Evolutionary conservation across 2,113 vertebrate genomes (phyloP).

Genomic region (Bambusicola thoracicus): DNA sequence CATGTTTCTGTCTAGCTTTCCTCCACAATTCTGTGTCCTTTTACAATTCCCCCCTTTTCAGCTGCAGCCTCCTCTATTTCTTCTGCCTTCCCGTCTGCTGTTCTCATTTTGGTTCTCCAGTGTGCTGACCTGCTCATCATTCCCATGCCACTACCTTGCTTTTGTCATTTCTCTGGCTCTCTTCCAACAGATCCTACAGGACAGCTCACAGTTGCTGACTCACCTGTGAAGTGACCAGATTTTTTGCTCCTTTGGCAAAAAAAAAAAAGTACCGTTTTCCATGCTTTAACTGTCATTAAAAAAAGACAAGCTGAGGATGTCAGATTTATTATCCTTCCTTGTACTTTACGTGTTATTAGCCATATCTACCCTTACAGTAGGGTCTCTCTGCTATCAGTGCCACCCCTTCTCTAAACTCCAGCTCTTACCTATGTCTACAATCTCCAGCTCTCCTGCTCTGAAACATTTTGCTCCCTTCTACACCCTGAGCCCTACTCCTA

Average conservation of each 20-base stretch:
- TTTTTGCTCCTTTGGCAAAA: neutral
- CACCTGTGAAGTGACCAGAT: neutral
- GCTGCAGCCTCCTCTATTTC: neutral
- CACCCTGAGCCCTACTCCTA: neutral
- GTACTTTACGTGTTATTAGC: too few relatives aligned
- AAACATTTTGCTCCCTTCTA: neutral
- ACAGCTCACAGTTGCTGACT: neutral
- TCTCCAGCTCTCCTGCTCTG: neutral
- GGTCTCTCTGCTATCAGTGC: neutral
- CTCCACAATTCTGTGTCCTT: neutral
- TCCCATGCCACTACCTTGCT: neutral
- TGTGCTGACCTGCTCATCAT: neutral
- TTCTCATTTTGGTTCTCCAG: neutral
- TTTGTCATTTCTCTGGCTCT: neutral
- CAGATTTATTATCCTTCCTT: neutral
- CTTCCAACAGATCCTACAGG: neutral
- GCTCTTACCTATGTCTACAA: neutral
- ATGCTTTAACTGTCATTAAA: neutral
- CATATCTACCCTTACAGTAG: too few relatives aligned
- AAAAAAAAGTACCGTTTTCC: neutral
- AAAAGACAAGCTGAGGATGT: neutral
- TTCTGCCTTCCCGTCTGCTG: neutral
- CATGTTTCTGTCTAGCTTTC: neutral
- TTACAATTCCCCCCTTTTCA: neutral
- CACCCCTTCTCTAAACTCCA: neutral